phyloP scores from a whole-genome alignment of 1,140 invertebrate genomes.

The Glomeris maerens region DNA sequence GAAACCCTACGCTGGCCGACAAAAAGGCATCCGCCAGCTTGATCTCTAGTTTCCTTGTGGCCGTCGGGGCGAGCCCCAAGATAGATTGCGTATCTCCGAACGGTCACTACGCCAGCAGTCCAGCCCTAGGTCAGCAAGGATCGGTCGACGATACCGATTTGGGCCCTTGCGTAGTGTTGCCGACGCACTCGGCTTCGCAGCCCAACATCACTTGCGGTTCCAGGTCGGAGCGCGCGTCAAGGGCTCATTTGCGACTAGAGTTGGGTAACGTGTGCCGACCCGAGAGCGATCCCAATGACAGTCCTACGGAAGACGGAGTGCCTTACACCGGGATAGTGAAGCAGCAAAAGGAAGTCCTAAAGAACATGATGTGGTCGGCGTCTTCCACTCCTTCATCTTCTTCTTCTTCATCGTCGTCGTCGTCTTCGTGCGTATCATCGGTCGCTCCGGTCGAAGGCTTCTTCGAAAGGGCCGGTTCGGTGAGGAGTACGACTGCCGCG shows the following conservation, averaged over 20 bases:
- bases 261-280: constrained; percentile 9
- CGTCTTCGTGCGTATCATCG: constrained; percentile 8
- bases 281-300: constrained; percentile 10
- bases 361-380: constrained; percentile 17
- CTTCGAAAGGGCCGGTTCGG: constrained; percentile 4
- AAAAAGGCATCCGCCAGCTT: too few species aligned
- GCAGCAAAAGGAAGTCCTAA: constrained; percentile 28
- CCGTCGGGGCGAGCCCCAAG: too few species aligned
- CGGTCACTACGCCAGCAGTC: too few species aligned
- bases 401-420: constrained; percentile 4
- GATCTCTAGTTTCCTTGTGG: too few species aligned
- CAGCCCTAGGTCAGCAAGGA: too few species aligned
- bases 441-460: constrained; percentile 10
- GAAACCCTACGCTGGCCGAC: too few species aligned
- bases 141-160: too few species aligned
- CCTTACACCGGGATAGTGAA: constrained; percentile 26
- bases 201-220: constrained; percentile 15
- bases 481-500: constrained; percentile 2
- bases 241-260: constrained; percentile 6
- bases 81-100: too few species aligned
- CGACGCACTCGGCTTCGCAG: constrained; percentile 10
- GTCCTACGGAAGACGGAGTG: constrained; percentile 11
- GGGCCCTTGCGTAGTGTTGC: too few species aligned
- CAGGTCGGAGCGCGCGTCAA: constrained; percentile 9
- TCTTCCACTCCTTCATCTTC: too few species aligned